Base-by-base conservation (phyloP, 2,797 vertebrate species). In the Xiphophorus birchmanni region DNA sequence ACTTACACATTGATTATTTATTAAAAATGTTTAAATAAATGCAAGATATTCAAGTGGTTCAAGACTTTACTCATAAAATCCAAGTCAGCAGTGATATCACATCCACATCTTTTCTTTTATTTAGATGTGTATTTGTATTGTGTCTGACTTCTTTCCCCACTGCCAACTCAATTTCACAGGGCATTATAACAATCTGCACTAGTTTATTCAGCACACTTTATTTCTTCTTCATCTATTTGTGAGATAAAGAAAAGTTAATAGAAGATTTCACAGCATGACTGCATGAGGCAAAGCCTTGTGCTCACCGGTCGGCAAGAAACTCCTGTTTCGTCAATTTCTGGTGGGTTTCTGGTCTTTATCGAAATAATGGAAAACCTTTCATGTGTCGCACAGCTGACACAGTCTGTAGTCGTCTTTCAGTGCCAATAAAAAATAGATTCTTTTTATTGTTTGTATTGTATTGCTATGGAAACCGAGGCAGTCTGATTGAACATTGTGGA, bases 341-440 rank as follows among this genome's bases (percentile, higher is more conserved):
- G 76, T 86, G 80, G 40, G 18, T 82, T 84, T 89, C 82, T 75
- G 44, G 79, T 86, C 76, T 91, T 93, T 86, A 88, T 89, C 74
- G 79, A 71, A 87, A 82, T 88, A 89, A 92, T 83, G 77, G 52
- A 89, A 84, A 88, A 74, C 58, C 82, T 91, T 91, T 92, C 84
- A 85, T 82, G 84, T 90, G 82, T 79, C 82, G 77, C 76, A 87
- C 77, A 87, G 77, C 78, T 87, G 90, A 87, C 84, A 88, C 86
- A 82, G 75, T 81, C 18, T 52, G 80, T 82, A 80, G 91, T 92
- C 80, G 80, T 92, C 83, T 88, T 87, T 82, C 32, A 37, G 65
- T 73, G 73, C 18, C 63, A 81, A 82, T 83, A 58, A 87, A 88
- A 78, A 76, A 76, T 72, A 85, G 54, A 85, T 84, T 80, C 76